Evolutionary conservation across 2,888 invertebrate species (phyloP).

Genomic region (Apoda limacodes): DNA sequence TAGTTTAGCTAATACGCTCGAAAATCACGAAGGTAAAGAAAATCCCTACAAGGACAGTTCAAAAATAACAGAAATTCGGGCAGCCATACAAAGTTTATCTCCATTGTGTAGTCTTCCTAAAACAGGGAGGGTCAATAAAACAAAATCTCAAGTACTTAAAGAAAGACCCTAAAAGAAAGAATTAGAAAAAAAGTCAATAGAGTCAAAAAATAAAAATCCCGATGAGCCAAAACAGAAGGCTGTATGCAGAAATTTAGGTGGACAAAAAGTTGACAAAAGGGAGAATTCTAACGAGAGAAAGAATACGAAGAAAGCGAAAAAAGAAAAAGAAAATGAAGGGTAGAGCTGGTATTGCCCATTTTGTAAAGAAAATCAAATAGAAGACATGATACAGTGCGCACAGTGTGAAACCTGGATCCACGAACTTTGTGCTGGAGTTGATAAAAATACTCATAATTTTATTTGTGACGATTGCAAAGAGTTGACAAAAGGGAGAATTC

Average conservation of each 20-base stretch:
- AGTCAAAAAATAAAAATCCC: conserved; percentile 5
- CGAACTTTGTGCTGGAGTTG: conserved; percentile 11
- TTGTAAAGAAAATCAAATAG: conserved; percentile 10
- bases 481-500: background rate
- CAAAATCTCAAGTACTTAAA: conserved; percentile 7
- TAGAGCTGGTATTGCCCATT: conserved; percentile 9
- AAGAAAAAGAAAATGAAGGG: conserved; percentile 11
- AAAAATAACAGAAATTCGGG: conserved; percentile 1
- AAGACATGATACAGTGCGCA: conserved; percentile 10
- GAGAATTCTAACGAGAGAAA: conserved; percentile 1
- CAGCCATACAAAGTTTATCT: conserved; percentile 5
- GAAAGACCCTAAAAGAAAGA: conserved; percentile 11
- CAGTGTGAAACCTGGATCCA: conserved; percentile 10
- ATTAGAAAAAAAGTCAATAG: conserved; percentile 9
- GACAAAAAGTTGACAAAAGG: background rate
- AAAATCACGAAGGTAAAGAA: conserved; percentile 1
- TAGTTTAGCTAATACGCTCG: background rate
- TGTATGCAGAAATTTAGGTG: conserved; percentile 7
- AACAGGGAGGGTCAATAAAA: conserved; percentile 4
- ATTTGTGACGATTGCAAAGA: conserved; percentile 2
- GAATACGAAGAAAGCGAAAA: conserved; percentile 7
- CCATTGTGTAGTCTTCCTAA: conserved; percentile 6
- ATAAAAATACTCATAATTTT: conserved; percentile 8
- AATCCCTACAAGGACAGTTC: background rate
- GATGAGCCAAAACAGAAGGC: conserved; percentile 4